A percentile compares a stretch with the other conserved stretches of the same genome.
phyloP scores from a whole-genome alignment of 64 coral and sea anemone genomes.

The Stichodactyla helianthus region DNA sequence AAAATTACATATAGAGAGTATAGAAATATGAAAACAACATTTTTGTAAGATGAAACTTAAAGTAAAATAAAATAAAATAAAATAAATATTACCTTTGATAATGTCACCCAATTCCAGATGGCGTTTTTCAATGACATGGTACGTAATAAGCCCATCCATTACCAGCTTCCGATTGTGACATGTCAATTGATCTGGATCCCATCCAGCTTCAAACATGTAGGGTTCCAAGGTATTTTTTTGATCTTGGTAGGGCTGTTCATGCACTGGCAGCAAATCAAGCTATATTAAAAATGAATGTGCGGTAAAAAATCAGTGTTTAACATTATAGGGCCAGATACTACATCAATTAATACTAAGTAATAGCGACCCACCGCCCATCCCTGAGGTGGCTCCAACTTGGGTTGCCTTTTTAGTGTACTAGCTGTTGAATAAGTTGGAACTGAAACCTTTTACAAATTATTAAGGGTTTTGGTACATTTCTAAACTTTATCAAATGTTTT shows the following conservation, averaged over 20 bases:
- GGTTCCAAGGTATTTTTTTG: slow-evolving; percentile 12
- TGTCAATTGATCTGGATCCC: slow-evolving; percentile 16
- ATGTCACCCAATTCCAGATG: slow-evolving; percentile 26
- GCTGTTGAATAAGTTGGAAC: too few species aligned
- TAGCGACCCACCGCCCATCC: too few species aligned
- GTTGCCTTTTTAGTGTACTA: too few species aligned
- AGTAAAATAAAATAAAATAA: neutral
- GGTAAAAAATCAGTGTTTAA: too few species aligned
- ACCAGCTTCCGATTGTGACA: slow-evolving; percentile 7
- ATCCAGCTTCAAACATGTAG: slow-evolving; percentile 30
- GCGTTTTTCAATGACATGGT: slow-evolving; percentile 26
- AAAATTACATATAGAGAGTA: neutral
- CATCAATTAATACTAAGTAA: too few species aligned
- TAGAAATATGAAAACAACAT: neutral
- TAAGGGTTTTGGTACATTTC: too few species aligned
- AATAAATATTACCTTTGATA: slow-evolving; percentile 19
- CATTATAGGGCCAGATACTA: too few species aligned
- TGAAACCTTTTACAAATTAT: too few species aligned
- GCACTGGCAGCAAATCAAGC: slow-evolving; percentile 13
- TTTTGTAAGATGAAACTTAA: neutral
- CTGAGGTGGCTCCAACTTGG: too few species aligned
- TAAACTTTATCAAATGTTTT: too few species aligned
- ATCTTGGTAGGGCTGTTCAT: slow-evolving; percentile 15
- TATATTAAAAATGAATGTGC: slow-evolving; percentile 2
- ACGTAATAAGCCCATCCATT: slow-evolving; percentile 18